These are phyloP conservation scores for Cygnus olor DNA, from an alignment of 2,797 vertebrate species.

Conservation along the genomic window DNA sequence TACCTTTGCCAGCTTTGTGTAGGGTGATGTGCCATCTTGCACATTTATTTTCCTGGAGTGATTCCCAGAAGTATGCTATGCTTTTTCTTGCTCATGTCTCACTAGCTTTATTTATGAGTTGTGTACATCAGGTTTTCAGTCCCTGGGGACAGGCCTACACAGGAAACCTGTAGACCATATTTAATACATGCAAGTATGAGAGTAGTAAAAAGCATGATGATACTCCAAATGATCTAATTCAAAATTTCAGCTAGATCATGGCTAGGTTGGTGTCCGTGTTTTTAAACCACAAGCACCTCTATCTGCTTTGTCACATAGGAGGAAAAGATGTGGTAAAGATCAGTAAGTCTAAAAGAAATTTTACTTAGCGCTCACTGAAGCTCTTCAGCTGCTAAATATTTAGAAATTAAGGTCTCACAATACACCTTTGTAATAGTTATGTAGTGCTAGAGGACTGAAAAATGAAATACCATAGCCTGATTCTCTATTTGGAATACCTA, in stretches of 20 bases:
- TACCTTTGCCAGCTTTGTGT: constrained; percentile 65
- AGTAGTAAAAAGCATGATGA: not conserved
- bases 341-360: not conserved
- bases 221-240: not conserved
- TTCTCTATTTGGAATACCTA: not conserved
- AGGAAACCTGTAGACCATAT: constrained; percentile 8
- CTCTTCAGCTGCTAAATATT: not conserved
- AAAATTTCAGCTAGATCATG: not conserved
- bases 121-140: constrained; percentile 35
- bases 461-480: not conserved
- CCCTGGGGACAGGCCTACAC: constrained; percentile 2
- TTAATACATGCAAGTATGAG: not conserved
- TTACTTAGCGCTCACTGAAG: not conserved
- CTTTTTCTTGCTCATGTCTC: constrained; percentile 55
- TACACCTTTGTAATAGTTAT: not conserved
- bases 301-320: not conserved
- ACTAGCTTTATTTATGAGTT: constrained; percentile 58
- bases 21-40: constrained; percentile 65
- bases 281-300: not conserved
- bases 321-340: not conserved
- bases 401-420: not conserved
- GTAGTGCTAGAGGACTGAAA: not conserved
- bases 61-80: constrained; percentile 55
- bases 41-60: constrained; percentile 69
- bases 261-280: not conserved